Evolutionary conservation across 2,888 invertebrate genomes (phyloP), one percentile per base, ranked within the genome.

Genomic region (Yponomeuta cagnagella): DNA sequence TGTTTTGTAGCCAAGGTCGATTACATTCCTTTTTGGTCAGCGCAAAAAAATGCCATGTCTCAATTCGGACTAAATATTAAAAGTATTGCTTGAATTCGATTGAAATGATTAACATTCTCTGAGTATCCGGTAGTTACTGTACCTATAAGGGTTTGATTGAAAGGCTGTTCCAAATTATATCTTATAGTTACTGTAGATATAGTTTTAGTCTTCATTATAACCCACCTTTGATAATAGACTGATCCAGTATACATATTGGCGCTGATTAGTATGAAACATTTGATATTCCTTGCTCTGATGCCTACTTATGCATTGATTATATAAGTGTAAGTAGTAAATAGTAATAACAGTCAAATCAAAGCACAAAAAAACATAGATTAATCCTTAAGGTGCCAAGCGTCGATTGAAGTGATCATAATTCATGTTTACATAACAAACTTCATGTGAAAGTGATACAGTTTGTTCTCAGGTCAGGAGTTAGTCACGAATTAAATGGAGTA

Each of bases 361-460:
- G 2, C 52, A 12, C 15, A 58, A 58, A 12, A 12, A 15, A 58
- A 15, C 15, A 58, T 58, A 58, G 12, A 58, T 58, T 58, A 58
- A 58, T 58, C 15, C 52, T 58, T 58, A 58, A 58, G 52, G 52
- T 58, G 52, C 52, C 52, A 15, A 58, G 15, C 15, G 52, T 58
- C 52, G 52, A 58, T 58, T 58, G 52, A 58, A 12, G 52, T 58
- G 52, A 15, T 58, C 52, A 58, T 58, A 58, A 58, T 5, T 58
- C 52, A 58, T 58, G 8, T 78, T 80, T 87, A 85, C 79, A 78
- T 84, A 87, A 88, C 48, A 58, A 69, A 66, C 37, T n/a, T 15
- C 30, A 30, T 78, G 80, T 77, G 86, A 87, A 87, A 89, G 86
- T 79, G 82, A 84, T 87, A 86, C 80, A 82, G 81, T 83, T 81